Base-by-base conservation (phyloP, 2,797 vertebrate species). In the Tokudaia muenninki region DNA sequence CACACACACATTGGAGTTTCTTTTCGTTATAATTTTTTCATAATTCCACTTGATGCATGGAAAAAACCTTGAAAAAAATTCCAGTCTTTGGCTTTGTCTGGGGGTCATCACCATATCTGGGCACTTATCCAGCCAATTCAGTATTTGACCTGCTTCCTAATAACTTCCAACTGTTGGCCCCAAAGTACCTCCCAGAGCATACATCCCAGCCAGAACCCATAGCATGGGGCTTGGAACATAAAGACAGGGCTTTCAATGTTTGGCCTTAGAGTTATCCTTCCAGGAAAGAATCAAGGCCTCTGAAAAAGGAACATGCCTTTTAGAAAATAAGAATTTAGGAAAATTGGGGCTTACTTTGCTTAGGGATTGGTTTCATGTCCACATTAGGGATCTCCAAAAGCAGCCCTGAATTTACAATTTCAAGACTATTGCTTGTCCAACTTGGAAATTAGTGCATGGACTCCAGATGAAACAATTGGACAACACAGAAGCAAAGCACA, bases 391-490 rank as follows among this genome's bases (percentile, higher is more conserved):
- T 59, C 74, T 96, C 59, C 82, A 92, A 91, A 96, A 91, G 37
- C 37, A 93, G 47, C 79, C 59, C 29, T 41, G 79, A 94, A 94
- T 97, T 97, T 94, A 94, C 59, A 95, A 87, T 96, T 97, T 96
- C 67, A 92, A 91, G 93, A 92, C 92, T 80, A 34, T 92, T 94
- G 55, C 80, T 87, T 87, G 92, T 96, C 94, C 94, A 97, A 87
- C 82, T 96, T 95, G 92, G 92, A 91, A 97, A 98, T 98, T 96
- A 96, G 94, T 95, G 50, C 88, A 67, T 74, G 96, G 74, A 94
- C 79, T 97, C 86, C 90, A 93, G 88, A 95, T 94, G 95, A 97
- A 96, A 97, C 89, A 97, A 95, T 97, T 75, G 97, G 92, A 97
- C 91, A 96, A 87, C 77, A 92, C 91, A 96, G 97, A 97, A 98